These are phyloP conservation scores for Norana najaformis DNA, from an alignment of 2,888 invertebrate genomes.

Conservation along the genomic window DNA sequence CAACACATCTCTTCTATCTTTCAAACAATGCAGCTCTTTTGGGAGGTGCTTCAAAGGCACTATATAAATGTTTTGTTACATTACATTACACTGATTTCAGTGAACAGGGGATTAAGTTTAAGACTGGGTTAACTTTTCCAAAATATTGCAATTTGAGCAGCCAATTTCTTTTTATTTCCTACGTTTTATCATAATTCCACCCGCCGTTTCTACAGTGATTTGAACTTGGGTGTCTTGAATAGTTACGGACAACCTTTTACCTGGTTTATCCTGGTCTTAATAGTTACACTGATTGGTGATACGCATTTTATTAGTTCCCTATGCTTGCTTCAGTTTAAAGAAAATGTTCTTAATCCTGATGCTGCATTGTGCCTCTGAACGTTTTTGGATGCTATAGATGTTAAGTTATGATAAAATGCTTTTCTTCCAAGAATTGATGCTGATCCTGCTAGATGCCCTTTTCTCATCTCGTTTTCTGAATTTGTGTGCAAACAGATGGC, in stretches of 20 bases:
- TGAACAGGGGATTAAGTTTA: too few relatives aligned
- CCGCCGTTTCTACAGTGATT: too few relatives aligned
- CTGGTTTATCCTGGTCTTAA: not conserved
- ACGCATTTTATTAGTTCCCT: not conserved
- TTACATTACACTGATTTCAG: too few relatives aligned
- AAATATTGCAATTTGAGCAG: too few relatives aligned
- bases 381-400: too few relatives aligned
- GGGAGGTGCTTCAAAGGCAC: too few relatives aligned
- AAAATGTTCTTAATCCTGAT: not conserved
- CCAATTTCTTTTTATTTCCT: too few relatives aligned
- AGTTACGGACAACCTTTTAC: not conserved
- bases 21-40: too few relatives aligned
- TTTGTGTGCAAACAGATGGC: not conserved
- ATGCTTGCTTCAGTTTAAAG: not conserved
- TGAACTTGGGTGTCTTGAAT: not conserved
- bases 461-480: not conserved
- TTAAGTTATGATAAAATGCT: constrained; percentile 13
- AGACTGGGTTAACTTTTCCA: too few relatives aligned
- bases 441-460: not conserved
- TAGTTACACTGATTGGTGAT: not conserved
- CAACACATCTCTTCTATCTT: too few relatives aligned
- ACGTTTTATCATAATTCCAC: too few relatives aligned
- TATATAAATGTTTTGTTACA: too few relatives aligned
- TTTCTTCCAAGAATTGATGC: not conserved
- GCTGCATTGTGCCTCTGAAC: not conserved